These are phyloP conservation scores for Lordiphosa collinella DNA, from an alignment of 1,140 invertebrate species.

Conservation along the genomic window DNA sequence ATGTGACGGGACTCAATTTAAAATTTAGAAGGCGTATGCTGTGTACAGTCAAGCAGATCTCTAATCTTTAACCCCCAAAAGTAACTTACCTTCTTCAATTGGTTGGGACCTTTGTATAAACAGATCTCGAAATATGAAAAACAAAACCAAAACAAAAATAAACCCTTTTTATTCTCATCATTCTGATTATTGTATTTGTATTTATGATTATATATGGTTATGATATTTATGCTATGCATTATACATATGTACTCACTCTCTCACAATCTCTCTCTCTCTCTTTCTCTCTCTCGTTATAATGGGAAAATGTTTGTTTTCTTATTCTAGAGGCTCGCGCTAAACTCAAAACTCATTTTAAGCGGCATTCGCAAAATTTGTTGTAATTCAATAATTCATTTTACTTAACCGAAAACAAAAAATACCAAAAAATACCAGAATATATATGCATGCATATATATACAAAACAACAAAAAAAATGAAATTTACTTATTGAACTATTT, in stretches of 20 bases:
- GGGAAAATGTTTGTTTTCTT: slow-evolving; percentile 39
- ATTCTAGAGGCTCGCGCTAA: slow-evolving; percentile 65
- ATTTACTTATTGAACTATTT: slow-evolving; percentile 12
- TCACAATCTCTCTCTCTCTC: background rate
- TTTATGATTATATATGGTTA: slow-evolving; percentile 43
- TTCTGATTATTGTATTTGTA: slow-evolving; percentile 7
- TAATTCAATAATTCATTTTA: slow-evolving; percentile 69
- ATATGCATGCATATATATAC: slow-evolving; percentile 19
- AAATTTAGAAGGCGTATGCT: too few relatives aligned
- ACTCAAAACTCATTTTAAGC: slow-evolving; percentile 57
- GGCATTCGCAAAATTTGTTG: slow-evolving; percentile 66
- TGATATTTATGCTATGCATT: slow-evolving; percentile 37
- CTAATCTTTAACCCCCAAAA: slow-evolving; percentile 8
- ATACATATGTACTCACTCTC: slow-evolving; percentile 3
- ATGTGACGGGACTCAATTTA: too few relatives aligned
- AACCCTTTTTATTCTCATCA: background rate
- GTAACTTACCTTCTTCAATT: background rate
- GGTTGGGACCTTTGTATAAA: slow-evolving; percentile 12
- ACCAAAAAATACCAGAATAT: slow-evolving; percentile 12
- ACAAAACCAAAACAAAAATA: background rate
- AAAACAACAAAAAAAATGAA: slow-evolving; percentile 28
- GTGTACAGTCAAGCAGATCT: too few relatives aligned
- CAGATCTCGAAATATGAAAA: background rate
- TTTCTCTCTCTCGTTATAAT: slow-evolving; percentile 12
- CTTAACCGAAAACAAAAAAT: slow-evolving; percentile 36